A percentile compares a stretch with the other conserved stretches of the same genome.
These are phyloP conservation scores for Aphis gossypii DNA, from an alignment of 1,140 invertebrate genomes.

Conservation along the genomic window DNA sequence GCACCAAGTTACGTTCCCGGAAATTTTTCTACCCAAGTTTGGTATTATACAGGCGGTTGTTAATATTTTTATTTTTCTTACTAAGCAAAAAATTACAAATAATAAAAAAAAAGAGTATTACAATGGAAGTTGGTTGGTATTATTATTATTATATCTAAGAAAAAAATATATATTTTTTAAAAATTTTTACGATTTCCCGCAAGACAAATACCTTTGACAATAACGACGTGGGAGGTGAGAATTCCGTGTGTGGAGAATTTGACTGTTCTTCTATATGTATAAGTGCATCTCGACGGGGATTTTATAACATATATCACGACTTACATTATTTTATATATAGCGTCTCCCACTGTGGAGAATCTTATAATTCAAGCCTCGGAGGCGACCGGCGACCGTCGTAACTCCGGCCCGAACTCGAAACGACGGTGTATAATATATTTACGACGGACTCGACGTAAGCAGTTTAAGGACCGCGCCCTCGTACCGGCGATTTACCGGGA, in stretches of 20 bases:
- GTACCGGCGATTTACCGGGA: constrained; percentile 5
- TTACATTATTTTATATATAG: neutral
- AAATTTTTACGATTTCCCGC: neutral
- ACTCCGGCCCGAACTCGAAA: neutral
- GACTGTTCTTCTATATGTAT: neutral
- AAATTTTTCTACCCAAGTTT: neutral
- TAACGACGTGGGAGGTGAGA: neutral
- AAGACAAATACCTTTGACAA: neutral
- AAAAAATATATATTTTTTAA: neutral
- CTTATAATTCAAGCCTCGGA: neutral
- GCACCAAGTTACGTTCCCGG: neutral
- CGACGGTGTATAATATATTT: neutral
- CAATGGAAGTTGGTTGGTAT: neutral
- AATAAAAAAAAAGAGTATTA: neutral
- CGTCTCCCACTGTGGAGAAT: neutral
- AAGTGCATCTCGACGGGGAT: no score
- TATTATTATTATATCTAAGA: no score
- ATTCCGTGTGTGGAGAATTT: neutral
- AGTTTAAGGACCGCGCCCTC: neutral
- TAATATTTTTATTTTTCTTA: neutral
- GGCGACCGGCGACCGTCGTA: neutral
- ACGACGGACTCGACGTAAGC: neutral
- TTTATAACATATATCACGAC: neutral
- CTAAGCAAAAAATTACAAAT: no score
- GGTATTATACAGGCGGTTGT: no score